phyloP scores from a whole-genome alignment of 2,797 vertebrate genomes.

The Glossophaga mutica region DNA sequence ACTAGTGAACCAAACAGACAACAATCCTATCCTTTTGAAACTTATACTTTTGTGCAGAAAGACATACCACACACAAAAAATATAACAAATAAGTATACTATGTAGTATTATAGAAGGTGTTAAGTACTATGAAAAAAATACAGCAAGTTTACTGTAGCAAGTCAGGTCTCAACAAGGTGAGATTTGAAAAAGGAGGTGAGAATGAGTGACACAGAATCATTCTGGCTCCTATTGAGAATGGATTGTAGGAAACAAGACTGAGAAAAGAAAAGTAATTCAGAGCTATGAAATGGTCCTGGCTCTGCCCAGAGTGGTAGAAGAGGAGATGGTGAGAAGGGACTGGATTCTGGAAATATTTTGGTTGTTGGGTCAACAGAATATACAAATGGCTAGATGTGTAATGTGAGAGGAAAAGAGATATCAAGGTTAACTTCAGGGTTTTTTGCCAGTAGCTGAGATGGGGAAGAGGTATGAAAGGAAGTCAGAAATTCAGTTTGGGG shows the following conservation, averaged over 20 bases:
- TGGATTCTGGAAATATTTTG: not conserved
- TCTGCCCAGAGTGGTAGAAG: not conserved
- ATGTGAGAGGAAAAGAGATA: not conserved
- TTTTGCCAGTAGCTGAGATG: not conserved
- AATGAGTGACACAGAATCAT: not conserved
- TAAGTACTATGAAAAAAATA: not conserved
- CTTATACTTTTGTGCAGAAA: not conserved
- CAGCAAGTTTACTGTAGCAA: not conserved
- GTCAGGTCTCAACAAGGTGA: not conserved
- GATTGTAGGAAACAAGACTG: not conserved
- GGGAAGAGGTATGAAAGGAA: not conserved
- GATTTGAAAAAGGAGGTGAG: not conserved
- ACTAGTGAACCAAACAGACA: not conserved
- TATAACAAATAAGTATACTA: not conserved
- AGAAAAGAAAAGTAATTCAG: not conserved
- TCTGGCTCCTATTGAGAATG: not conserved
- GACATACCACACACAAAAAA: not conserved
- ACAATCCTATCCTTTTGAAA: not conserved
- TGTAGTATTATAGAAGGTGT: not conserved
- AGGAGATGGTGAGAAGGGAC: not conserved
- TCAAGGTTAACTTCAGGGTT: not conserved
- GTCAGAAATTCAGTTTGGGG: not conserved
- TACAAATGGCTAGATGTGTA: not conserved
- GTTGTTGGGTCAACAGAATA: not conserved
- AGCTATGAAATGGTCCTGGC: not conserved